A percentile compares a stretch with the other conserved stretches of the same genome.
These are phyloP conservation scores for Collichthys lucidus DNA, from an alignment of 2,113 vertebrate genomes.

Conservation along the genomic window DNA sequence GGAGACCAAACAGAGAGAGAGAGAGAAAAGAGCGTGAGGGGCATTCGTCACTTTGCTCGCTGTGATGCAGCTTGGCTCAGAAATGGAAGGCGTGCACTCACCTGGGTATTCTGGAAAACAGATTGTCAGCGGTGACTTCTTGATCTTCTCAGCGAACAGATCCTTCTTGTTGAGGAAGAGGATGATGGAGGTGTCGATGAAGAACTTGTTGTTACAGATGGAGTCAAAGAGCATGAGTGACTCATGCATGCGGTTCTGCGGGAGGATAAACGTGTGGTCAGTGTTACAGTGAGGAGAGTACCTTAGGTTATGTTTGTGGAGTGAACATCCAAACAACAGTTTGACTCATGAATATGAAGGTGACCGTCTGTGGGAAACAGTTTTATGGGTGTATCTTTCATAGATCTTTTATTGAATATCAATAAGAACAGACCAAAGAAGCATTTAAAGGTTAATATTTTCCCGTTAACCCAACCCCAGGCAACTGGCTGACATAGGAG, in stretches of 20 bases:
- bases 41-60: neutral
- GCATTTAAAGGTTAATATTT: neutral
- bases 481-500: neutral
- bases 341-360: neutral
- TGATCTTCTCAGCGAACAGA: slow-evolving; percentile 98
- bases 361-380: neutral
- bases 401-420: neutral
- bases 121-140: slow-evolving; percentile 96
- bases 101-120: slow-evolving; percentile 99
- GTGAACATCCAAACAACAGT: neutral
- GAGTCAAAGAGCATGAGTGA: slow-evolving; percentile 99
- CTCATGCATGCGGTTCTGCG: slow-evolving; percentile 99
- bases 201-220: slow-evolving; percentile 99
- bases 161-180: slow-evolving; percentile 99
- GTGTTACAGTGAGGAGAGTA: neutral
- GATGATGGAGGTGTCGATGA: slow-evolving; percentile 99
- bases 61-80: neutral
- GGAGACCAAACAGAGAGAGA: neutral
- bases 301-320: neutral
- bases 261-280: slow-evolving; percentile 38
- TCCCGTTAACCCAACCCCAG: neutral
- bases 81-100: slow-evolving; percentile 61
- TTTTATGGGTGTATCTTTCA: neutral
- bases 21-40: slow-evolving; percentile 11
- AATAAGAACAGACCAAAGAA: neutral